A percentile compares a stretch with the other conserved stretches of the same genome.
Evolutionary conservation across 1,140 invertebrate genomes (phyloP).

Genomic region (Platyscapa corneri): DNA sequence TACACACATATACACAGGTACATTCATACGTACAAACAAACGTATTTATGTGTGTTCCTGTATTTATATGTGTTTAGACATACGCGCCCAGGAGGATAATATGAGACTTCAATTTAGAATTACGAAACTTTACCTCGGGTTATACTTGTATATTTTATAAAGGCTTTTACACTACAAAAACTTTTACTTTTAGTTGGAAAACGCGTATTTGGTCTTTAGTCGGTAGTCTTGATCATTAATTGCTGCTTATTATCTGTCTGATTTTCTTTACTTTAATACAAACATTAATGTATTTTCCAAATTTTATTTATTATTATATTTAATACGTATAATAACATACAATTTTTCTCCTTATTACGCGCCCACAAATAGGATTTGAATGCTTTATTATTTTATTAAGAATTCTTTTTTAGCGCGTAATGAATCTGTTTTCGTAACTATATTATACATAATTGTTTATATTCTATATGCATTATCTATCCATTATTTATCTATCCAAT

Average conservation of each 20-base stretch:
- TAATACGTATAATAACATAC: not conserved
- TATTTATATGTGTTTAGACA: not conserved
- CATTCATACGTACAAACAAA: not conserved
- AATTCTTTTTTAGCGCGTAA: too few relatives aligned
- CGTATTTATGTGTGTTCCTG: not conserved
- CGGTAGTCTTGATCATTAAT: not conserved
- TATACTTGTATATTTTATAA: conserved; percentile 42
- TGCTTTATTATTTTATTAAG: too few relatives aligned
- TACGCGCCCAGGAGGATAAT: not conserved
- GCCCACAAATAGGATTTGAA: too few relatives aligned
- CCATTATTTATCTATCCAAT: not conserved
- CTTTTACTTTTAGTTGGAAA: conserved; percentile 47
- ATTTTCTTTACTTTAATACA: not conserved
- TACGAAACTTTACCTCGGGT: conserved; percentile 32
- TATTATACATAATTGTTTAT: not conserved
- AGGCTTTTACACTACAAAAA: conserved; percentile 32
- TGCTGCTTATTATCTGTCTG: not conserved
- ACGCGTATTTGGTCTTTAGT: not conserved
- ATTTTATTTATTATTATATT: not conserved
- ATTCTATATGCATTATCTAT: not conserved
- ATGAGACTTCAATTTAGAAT: conserved; percentile 39
- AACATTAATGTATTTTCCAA: not conserved
- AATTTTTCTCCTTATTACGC: too few relatives aligned
- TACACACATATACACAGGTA: not conserved
- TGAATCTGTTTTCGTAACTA: too few relatives aligned